Evolutionary conservation across 2,113 vertebrate species (phyloP), one percentile per base, ranked within the genome.

Genomic region (Grus americana): DNA sequence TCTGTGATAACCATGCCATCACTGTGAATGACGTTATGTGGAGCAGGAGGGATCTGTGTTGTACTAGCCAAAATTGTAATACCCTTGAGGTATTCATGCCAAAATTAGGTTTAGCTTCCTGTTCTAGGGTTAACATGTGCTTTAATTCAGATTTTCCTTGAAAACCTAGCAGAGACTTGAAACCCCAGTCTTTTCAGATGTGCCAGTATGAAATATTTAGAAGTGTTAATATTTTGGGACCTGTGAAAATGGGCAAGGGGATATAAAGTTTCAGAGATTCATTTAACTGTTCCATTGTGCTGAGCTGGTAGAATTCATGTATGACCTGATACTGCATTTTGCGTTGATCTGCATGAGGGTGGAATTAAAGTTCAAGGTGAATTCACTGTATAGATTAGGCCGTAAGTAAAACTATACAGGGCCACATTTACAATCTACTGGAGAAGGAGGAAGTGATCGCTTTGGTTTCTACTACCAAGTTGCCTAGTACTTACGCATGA

Each of bases 131-230:
- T 91, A 75, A 58, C 4, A 1, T 74, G 70, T 92, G 40, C 68
- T 90, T 90, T 91, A 91, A 91, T 75, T 79, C 22, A 88, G 38
- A 40, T 95, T 95, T 95, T 86, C 55, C 58, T 86, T 75, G 66
- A 78, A 95, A 95, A 70, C 55, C 57, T 73, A 61, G 15, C 16
- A 95, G 38, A 80, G 15, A 59, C 63, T 92, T 80, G 55, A 88
- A 88, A 47, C 16, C 27, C 32, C 34, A 68, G 62, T 79, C 47
- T 82, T 63, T 82, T 94, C 68, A 90, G 11, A 26, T 81, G 29
- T 88, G 21, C 75, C 62, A 62, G 29, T 66, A 62, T 67, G 24
- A 92, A 96, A 91, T 83, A 75, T 34, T 73, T 88, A 62, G 72
- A 91, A 58, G 24, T 32, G 8, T 66, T 76, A 70, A 76, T 57